Percentiles rank a stretch among this genome's conserved stretches.
phyloP scores from a whole-genome alignment of 2,888 invertebrate genomes.

The Drosophila nigricruria region DNA sequence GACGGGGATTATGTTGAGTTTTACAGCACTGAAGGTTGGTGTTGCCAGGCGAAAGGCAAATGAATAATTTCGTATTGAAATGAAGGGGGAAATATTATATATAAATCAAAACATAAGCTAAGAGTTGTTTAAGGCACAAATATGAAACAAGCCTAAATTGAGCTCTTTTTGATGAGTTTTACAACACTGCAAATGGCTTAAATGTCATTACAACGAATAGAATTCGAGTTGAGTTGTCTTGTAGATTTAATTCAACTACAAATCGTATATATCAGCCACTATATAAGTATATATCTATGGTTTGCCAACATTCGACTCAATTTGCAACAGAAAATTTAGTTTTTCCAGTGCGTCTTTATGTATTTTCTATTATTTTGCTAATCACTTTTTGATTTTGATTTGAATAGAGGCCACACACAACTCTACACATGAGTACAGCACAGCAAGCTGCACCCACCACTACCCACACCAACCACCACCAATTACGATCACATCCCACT shows the following conservation, averaged over 20 bases:
- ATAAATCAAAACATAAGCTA: background rate
- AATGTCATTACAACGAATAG: background rate
- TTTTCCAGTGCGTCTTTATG: constrained; percentile 3
- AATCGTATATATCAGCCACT: background rate
- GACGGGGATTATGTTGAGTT: background rate
- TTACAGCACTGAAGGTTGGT: background rate
- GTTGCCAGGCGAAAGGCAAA: background rate
- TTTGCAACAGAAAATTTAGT: constrained; percentile 38
- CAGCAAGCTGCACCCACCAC: constrained; percentile 6
- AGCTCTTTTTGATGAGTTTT: constrained; percentile 1
- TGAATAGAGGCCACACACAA: constrained; percentile 11
- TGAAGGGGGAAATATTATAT: background rate
- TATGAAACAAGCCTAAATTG: background rate
- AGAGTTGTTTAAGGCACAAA: background rate
- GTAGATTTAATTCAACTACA: background rate
- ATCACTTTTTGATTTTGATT: constrained; percentile 24
- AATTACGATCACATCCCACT: background rate
- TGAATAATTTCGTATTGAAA: background rate
- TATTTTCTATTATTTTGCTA: constrained; percentile 8
- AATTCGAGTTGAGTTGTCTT: background rate
- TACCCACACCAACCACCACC: constrained; percentile 11
- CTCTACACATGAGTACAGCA: constrained; percentile 3
- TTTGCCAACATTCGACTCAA: constrained; percentile 45
- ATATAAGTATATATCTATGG: background rate
- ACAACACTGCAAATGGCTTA: background rate